Percentiles rank a stretch among this genome's conserved stretches.
phyloP scores from a whole-genome alignment of 2,797 vertebrate species.

The Sparidentex hasta region DNA sequence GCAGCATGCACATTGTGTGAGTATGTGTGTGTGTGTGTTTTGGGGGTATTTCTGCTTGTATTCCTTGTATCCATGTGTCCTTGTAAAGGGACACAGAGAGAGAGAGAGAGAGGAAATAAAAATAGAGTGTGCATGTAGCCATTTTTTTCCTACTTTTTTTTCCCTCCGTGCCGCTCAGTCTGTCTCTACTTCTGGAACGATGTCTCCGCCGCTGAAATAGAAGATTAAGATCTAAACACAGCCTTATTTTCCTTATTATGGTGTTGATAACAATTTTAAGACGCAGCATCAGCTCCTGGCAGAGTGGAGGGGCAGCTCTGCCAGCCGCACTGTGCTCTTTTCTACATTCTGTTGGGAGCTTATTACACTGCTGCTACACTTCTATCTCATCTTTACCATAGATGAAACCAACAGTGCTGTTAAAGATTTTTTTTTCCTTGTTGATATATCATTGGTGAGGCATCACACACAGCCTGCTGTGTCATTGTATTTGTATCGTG shows the following conservation, averaged over 20 bases:
- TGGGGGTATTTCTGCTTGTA: background rate
- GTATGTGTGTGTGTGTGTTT: background rate
- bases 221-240: slow-evolving; percentile 29
- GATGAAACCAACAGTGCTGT: background rate
- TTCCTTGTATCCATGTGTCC: slow-evolving; percentile 24
- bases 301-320: slow-evolving; percentile 22
- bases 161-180: background rate
- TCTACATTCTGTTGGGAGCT: slow-evolving; percentile 32
- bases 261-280: slow-evolving; percentile 37
- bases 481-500: background rate
- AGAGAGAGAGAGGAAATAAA: slow-evolving; percentile 38
- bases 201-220: background rate
- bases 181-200: background rate
- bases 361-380: slow-evolving; percentile 12
- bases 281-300: slow-evolving; percentile 41
- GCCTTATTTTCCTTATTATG: slow-evolving; percentile 18
- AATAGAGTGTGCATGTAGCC: slow-evolving; percentile 55
- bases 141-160: slow-evolving; percentile 22
- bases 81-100: slow-evolving; percentile 25
- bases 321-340: slow-evolving; percentile 47
- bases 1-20: slow-evolving; percentile 13
- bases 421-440: background rate
- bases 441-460: background rate
- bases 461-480: background rate
- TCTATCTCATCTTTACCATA: slow-evolving; percentile 6